phyloP scores from a whole-genome alignment of 2,113 vertebrate species.

The Sardina pilchardus region DNA sequence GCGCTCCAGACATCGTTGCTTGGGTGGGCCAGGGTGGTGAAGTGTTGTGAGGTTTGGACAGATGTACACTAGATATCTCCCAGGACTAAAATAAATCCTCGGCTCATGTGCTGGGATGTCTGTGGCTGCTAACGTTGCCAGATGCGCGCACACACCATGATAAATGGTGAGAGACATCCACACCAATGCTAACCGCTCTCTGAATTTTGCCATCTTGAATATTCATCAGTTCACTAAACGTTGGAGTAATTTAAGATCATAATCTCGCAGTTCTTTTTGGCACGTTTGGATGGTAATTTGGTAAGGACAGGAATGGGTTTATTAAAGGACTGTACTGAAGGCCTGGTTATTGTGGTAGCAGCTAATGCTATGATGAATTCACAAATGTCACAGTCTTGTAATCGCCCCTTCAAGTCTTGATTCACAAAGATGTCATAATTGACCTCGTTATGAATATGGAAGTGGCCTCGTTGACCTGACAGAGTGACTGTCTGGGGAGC shows the following conservation, averaged over 20 bases:
- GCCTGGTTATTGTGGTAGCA: background rate
- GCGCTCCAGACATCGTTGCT: background rate
- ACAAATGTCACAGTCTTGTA: background rate
- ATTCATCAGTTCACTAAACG: background rate
- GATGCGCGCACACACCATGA: background rate
- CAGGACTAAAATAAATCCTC: background rate
- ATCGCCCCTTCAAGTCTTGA: background rate
- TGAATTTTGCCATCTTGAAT: background rate
- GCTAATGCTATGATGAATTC: background rate
- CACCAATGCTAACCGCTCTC: background rate
- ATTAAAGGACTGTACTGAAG: background rate
- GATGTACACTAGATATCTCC: background rate
- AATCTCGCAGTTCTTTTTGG: background rate
- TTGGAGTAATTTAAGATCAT: background rate
- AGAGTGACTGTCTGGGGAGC: background rate
- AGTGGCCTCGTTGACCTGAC: constrained; percentile 14
- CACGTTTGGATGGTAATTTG: background rate
- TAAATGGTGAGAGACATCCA: background rate
- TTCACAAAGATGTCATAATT: constrained; percentile 19
- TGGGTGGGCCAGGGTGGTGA: background rate
- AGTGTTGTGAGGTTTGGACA: background rate
- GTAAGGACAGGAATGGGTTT: background rate
- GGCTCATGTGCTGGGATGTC: background rate
- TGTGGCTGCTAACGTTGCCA: background rate
- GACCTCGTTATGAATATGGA: constrained; percentile 12